Conservation (phyloP, 2,797 vertebrate genomes). For the Takifugu rubripes region DNA sequence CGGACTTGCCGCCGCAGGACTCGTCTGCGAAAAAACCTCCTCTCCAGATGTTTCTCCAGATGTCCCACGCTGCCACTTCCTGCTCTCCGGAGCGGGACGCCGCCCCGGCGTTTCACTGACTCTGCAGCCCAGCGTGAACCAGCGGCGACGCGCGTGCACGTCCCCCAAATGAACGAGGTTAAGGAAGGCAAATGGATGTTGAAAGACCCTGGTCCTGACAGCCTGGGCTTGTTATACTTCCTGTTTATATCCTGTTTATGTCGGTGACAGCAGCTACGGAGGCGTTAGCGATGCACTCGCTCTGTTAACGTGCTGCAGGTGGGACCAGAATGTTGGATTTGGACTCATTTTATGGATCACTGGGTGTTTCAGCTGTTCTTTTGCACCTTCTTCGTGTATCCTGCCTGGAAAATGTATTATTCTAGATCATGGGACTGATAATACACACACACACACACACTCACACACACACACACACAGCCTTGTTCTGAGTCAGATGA, state of each 20-base stretch:
- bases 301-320: too few species aligned
- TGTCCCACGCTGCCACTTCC: conserved; percentile 65
- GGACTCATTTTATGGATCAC: too few species aligned
- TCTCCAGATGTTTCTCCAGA: conserved; percentile 70
- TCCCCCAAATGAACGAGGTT: neutral
- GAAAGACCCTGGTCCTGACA: neutral
- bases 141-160: neutral
- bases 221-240: neutral
- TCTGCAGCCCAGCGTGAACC: conserved; percentile 3
- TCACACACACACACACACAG: conserved; percentile 17
- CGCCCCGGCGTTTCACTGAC: conserved; percentile 18
- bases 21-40: conserved; percentile 15
- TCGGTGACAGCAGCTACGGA: conserved; percentile 36
- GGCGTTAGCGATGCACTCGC: conserved; percentile 3
- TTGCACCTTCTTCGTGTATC: too few species aligned
- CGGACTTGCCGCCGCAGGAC: neutral
- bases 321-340: neutral
- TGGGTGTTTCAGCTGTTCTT: too few species aligned
- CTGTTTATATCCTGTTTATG: conserved; percentile 41
- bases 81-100: conserved; percentile 40
- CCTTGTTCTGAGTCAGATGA: conserved; percentile 51
- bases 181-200: too few species aligned
- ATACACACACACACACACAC: too few species aligned
- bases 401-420: too few species aligned
- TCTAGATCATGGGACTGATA: too few species aligned